Percentiles rank a stretch among this genome's conserved stretches.
These are phyloP conservation scores for Acridotheres tristis DNA, from an alignment of 2,797 vertebrate genomes.

Conservation along the genomic window DNA sequence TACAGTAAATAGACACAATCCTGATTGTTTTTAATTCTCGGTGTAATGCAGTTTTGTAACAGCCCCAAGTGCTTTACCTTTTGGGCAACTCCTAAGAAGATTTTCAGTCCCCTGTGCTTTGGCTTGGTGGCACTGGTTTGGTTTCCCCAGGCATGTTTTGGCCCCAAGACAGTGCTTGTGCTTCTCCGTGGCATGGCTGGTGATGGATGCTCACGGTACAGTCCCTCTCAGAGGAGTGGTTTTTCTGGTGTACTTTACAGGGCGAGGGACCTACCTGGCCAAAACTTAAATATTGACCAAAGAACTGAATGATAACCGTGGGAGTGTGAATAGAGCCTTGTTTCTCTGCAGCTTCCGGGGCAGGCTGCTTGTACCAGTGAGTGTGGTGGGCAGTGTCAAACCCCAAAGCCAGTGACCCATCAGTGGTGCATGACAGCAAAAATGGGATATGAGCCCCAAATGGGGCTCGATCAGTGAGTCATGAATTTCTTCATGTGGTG, in stretches of 20 bases:
- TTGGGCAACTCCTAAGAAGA: constrained; percentile 5
- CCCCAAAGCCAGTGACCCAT: not conserved
- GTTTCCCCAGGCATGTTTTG: not conserved
- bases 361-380: rapidly evolving
- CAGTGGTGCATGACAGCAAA: rapidly evolving
- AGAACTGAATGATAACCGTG: not conserved
- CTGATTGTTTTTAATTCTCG: constrained; percentile 55
- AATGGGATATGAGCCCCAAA: not conserved
- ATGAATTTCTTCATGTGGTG: not conserved
- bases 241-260: constrained; percentile 25
- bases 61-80: constrained; percentile 49
- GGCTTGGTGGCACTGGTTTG: not conserved
- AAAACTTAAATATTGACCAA: constrained; percentile 66
- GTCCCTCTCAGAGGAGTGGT: not conserved
- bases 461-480: not conserved
- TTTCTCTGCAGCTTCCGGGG: not conserved
- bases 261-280: not conserved
- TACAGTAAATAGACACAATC: constrained; percentile 64
- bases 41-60: constrained; percentile 45
- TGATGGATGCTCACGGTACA: not conserved
- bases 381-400: rapidly evolving
- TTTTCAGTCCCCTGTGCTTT: not conserved
- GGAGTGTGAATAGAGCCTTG: not conserved
- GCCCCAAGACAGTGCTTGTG: not conserved
- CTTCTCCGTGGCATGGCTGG: rapidly evolving